Conservation (phyloP, 1,140 invertebrate species). For the Globodera rostochiensis region DNA sequence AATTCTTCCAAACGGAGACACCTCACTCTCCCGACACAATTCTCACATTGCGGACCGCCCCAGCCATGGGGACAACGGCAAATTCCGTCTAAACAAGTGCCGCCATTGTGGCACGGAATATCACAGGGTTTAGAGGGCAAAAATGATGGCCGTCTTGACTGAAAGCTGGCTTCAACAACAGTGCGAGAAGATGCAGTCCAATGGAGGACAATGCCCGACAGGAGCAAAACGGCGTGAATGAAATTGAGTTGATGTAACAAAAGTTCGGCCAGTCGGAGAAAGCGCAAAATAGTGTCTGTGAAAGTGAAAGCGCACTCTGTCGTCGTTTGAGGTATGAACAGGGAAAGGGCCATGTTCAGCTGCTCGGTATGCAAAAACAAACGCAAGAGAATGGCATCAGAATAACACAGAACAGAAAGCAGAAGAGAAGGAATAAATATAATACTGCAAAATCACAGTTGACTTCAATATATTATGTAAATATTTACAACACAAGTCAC, state of each 20-base stretch:
- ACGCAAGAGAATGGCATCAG: neutral
- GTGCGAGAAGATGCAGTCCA: neutral
- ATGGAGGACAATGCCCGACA: neutral
- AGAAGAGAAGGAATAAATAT: neutral
- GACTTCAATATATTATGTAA: too few species aligned
- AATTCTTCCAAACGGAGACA: conserved; percentile 21
- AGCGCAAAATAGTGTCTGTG: neutral
- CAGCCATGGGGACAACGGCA: conserved; percentile 53
- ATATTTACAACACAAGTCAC: too few species aligned
- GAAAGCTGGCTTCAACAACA: conserved; percentile 30
- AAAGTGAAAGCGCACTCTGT: neutral
- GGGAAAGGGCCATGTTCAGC: neutral
- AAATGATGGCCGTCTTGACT: conserved; percentile 28
- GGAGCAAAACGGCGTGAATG: neutral
- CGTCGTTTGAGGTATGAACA: neutral
- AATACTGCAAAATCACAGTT: too few species aligned
- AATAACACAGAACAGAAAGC: too few species aligned
- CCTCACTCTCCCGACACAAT: conserved; percentile 57
- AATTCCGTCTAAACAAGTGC: conserved; percentile 49
- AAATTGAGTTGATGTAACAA: neutral
- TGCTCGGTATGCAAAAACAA: neutral
- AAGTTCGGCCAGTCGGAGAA: neutral
- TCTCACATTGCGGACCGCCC: conserved; percentile 61
- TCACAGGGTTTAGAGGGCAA: conserved; percentile 53
- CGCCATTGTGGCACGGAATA: conserved; percentile 60